phyloP scores from a whole-genome alignment of 2,113 vertebrate species.

The Podarcis cretensis region DNA sequence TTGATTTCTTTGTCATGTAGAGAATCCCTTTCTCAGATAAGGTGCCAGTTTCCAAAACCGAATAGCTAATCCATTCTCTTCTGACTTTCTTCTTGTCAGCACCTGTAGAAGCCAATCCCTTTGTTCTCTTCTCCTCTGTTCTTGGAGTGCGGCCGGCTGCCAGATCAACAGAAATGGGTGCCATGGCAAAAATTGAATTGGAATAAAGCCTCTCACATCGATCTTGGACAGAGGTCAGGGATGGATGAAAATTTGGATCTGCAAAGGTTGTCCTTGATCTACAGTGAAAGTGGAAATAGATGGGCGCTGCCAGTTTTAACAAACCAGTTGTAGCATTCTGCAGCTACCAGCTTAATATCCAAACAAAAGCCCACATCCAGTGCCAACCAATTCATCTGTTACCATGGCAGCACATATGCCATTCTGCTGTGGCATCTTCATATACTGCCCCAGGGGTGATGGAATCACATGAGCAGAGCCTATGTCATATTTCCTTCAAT shows the following conservation, averaged over 20 bases:
- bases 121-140: neutral
- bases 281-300: rapidly evolving
- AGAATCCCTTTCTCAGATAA: slow-evolving; percentile 35
- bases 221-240: neutral
- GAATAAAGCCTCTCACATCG: neutral
- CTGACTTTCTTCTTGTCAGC: neutral
- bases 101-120: neutral
- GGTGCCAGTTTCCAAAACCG: slow-evolving; percentile 2
- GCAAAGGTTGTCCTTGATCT: neutral
- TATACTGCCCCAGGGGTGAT: neutral
- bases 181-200: rapidly evolving
- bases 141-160: neutral
- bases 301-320: neutral
- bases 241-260: rapidly evolving
- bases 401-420: neutral
- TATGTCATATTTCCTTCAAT: too few relatives aligned
- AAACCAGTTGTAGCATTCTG: neutral
- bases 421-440: neutral
- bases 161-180: rapidly evolving
- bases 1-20: slow-evolving; percentile 46
- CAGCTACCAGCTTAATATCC: neutral
- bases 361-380: neutral
- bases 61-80: slow-evolving; percentile 17
- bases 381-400: neutral
- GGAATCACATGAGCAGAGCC: neutral